These are phyloP conservation scores for Microdon myrmicae DNA, from an alignment of 2,888 invertebrate genomes.

Conservation along the genomic window DNA sequence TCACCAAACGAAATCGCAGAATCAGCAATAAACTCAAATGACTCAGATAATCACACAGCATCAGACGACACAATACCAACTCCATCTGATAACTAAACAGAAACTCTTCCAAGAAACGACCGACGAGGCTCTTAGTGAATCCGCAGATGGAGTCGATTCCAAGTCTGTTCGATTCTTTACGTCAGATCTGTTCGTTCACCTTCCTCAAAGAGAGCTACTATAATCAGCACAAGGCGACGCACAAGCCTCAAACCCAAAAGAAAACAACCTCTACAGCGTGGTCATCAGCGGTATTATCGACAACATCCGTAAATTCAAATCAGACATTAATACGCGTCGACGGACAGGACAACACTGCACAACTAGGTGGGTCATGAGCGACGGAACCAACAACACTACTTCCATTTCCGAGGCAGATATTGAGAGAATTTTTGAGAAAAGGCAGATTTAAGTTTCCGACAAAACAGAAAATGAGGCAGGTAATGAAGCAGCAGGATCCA, in stretches of 20 bases:
- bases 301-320: constrained; percentile 30
- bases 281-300: constrained; percentile 33
- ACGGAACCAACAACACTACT: constrained; percentile 55
- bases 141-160: constrained; percentile 58
- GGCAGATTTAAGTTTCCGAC: constrained; percentile 68
- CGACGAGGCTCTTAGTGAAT: constrained; percentile 66
- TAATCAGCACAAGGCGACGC: constrained; percentile 67
- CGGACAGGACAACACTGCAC: constrained; percentile 49
- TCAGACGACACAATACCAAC: constrained; percentile 48
- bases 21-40: too few relatives aligned
- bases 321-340: constrained; percentile 52
- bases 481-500: constrained; percentile 32
- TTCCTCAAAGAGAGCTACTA: constrained; percentile 67
- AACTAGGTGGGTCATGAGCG: constrained; percentile 22
- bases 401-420: constrained; percentile 64
- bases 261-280: constrained; percentile 51
- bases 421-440: constrained; percentile 67
- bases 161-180: constrained; percentile 67
- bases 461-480: constrained; percentile 61
- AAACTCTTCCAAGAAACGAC: constrained; percentile 67
- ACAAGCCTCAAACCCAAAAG: constrained; percentile 55
- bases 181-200: constrained; percentile 67
- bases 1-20: constrained; percentile 60
- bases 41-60: too few relatives aligned
- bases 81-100: constrained; percentile 63